Base-by-base conservation (phyloP, 1,140 invertebrate genomes). In the Ips nitidus region DNA sequence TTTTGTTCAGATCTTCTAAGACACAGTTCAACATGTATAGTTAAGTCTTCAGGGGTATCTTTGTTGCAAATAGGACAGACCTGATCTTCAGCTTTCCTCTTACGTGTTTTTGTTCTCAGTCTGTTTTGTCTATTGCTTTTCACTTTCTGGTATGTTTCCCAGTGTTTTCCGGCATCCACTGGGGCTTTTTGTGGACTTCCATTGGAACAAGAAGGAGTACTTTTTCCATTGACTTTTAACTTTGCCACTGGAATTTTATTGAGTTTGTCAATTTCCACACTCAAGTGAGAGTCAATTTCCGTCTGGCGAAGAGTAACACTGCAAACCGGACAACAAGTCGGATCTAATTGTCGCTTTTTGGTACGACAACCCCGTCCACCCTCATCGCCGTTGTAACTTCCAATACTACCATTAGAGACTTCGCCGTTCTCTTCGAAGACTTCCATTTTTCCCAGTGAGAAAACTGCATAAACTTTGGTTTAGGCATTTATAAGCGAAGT, bases 41-140 rank as follows among this genome's bases (percentile, higher is more conserved):
- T 91, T 2, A 94, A 84, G 75, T 92, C 90, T 70, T 92, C 87
- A 3, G 86, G 81, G 2, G 85, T 86, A 37, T 84, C 85, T 65
- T 89, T 86, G 74, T 85, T 91, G 76, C 92, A 94, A 36, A 94
- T 87, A 2, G 93, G 92, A 80, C 92, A 94, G 0, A 85, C 4
- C 36, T 61, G 53, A 77, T 90, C 84, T 75, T 88, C 86, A 22
- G 83, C 80, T 81, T 87, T 86, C 72, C 88, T 80, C 77, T 89
- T 88, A 41, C 86, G 71, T 6, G 76, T 77, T 75, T 81, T 79
- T 4, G 74, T 72, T 53, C 75, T 75, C 61, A 75, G 75, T 64
- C 87, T 79, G 62, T 86, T 85, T 74, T 91, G 88, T 77, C 91
- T 82, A 76, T 93, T 93, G 42, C 85, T 86, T 76, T 88, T 86